Evolutionary conservation across 2,113 vertebrate genomes (phyloP), one percentile per base, ranked within the genome.

Genomic region (Phrynocephalus versicolor): DNA sequence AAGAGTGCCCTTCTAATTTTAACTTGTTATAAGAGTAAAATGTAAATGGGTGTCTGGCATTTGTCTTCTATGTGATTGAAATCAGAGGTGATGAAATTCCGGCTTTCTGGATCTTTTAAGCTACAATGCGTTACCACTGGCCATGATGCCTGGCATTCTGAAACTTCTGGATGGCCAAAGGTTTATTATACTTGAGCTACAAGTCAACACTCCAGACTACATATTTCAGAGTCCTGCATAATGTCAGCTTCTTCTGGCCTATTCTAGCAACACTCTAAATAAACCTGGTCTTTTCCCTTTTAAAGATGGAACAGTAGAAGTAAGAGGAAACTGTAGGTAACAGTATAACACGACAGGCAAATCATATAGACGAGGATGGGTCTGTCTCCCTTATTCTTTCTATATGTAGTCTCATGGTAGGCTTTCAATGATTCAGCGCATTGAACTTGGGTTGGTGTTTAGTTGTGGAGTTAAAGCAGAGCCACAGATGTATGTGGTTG

Each of bases 181-280:
- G n/a, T n/a, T n/a, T n/a, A n/a, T n/a, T n/a, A n/a, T n/a, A n/a
- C n/a, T n/a, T n/a, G n/a, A n/a, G n/a, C n/a, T n/a, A n/a, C n/a
- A n/a, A n/a, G n/a, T n/a, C n/a, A 80, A 35, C 0, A 0, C 15
- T 55, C 75, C 72, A 23, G 21, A 7, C 7, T 51, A 0, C 64
- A 4, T 6, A 18, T 79, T 76, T 37, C 70, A 57, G 9, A 70
- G 23, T 37, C 58, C 19, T 2, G 55, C 55, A 57, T 73, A 57
- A 33, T 27, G 13, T 55, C 14, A 76, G 27, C 23, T 67, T 27
- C n/a, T n/a, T n/a, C 23, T 30, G 64, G 19, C n/a, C 25, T 67
- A 23, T 27, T 27, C 3, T 13, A 3, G 64, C 23, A 67, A 30
- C n/a, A 67, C 64, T 67, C 25, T 33, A 71, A n/a, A n/a, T n/a